Base-by-base conservation (phyloP, 1,140 invertebrate genomes). In the Caerostris darwini region DNA sequence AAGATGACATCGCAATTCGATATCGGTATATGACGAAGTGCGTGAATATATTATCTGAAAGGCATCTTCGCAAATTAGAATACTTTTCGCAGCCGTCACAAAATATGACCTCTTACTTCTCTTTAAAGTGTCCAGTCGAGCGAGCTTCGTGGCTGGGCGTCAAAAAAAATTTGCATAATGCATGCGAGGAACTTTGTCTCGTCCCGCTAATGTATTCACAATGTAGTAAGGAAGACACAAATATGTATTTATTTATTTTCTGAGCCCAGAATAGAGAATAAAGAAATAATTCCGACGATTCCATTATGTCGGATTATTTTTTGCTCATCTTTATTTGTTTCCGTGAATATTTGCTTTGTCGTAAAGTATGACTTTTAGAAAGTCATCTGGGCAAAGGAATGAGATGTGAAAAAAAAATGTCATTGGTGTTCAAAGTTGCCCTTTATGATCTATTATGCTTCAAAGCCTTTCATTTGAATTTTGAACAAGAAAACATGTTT, bases 141-240 rank as follows among this genome's bases (percentile, higher is more conserved):
- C 34, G 34, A 34, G 34, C 2, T 34, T 34, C 34, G 34, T n/a
- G n/a, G n/a, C n/a, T n/a, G n/a, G n/a, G 34, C 34, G 34, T 34
- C 34, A 34, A 34, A 34, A 77, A 77, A 71, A 77, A 77, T 77
- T 77, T 77, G 12, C 71, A 77, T 77, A 77, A 77, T 53, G 71
- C 8, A 4, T 50, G 3, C 34, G 19, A 77, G 34, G 12, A 77
- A 7, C 8, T 77, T 4, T 12, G 10, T 14, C 34, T 53, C 50
- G 3, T 53, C 50, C 12, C 34, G 3, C 8, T 77, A 77, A 77
- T 77, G 34, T 50, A 77, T 77, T 53, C 71, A 14, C 5, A 77
- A 34, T 34, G 34, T 34, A 34, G 34, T 8, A 34, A 3, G 14
- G 19, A 53, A 14, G 50, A 77, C 71, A 34, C n/a, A 34, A 34